Evolutionary conservation across 2,888 invertebrate species (phyloP), one percentile per base, ranked within the genome.

Genomic region (Teleogryllus oceanicus): DNA sequence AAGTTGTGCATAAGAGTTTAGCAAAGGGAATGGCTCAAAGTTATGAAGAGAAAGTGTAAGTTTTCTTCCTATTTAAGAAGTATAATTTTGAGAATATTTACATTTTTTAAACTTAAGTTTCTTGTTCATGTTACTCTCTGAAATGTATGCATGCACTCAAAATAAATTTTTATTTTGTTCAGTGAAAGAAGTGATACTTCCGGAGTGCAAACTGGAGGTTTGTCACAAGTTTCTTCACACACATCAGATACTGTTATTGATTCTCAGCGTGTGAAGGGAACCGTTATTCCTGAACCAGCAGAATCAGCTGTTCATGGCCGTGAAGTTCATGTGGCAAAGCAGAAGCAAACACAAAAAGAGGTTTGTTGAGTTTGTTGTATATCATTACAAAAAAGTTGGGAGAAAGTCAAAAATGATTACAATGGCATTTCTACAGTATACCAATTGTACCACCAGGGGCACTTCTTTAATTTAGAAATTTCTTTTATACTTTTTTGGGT

Each of bases 311-410:
- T 96, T 18, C 96, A 96, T 85, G 96, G 96, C 50, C 93, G 94
- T 83, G 96, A 96, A 88, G 93, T 96, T 10, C 93, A 96, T 85
- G 92, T 95, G 49, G 93, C 94, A 3, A 95, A 94, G 85, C 96
- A 96, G 85, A 95, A 94, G 85, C 97, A 97, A 88, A 92, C 92
- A 0, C 97, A 97, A 86, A 96, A 96, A 86, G 96, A 96, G 89
- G 85, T 85, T 74, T 20, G 11, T 24, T 76, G 76, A 76, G 16
- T 21, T 16, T 74, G 21, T 20, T 12, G 18, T 20, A 12, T 74
- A 74, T 74, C 21, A 74, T 74, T 74, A 20, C 74, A 49, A n/a
- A 76, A 8, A 37, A 37, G 37, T 37, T 37, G 37, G 37, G 8
- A 37, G 8, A 37, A 8, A 5, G 37, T 37, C 37, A 37, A 8